Evolutionary conservation across 2,888 invertebrate species (phyloP).

Genomic region (Troides helena): DNA sequence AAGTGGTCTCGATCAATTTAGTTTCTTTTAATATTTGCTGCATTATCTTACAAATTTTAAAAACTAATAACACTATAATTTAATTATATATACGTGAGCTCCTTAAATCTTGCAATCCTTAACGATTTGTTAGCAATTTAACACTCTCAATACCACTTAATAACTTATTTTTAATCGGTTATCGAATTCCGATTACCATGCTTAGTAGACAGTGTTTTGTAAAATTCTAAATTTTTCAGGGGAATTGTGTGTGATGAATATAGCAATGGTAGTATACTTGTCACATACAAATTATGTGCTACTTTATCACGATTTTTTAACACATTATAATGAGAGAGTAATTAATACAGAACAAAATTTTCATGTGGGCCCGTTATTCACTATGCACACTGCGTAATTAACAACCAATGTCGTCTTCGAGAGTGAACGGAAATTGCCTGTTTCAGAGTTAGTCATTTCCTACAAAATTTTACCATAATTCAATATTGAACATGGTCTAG

Average conservation of each 20-base stretch:
- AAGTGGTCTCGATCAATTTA: not conserved
- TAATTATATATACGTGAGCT: not conserved
- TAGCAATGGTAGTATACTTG: no score
- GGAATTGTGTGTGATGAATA: no score
- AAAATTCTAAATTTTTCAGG: no score
- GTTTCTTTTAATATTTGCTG: not conserved
- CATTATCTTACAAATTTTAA: not conserved
- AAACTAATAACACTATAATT: not conserved
- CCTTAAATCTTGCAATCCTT: no score
- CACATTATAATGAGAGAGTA: not conserved
- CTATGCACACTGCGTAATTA: constrained; percentile 19
- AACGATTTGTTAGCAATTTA: no score
- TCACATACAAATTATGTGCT: no score
- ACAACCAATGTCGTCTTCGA: constrained; percentile 12
- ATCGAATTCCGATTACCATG: no score
- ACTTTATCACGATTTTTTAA: no score
- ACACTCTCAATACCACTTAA: no score
- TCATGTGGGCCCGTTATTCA: constrained; percentile 1
- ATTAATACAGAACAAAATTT: not conserved
- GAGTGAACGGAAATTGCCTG: constrained; percentile 26
- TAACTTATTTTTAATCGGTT: no score
- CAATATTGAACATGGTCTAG: not conserved
- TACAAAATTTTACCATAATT: constrained; percentile 24
- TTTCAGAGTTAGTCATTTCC: constrained; percentile 28
- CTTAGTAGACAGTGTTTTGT: no score